A percentile compares a stretch with the other conserved stretches of the same genome.
Conservation (phyloP, 2,888 invertebrate species). For the Sialis lutaria region DNA sequence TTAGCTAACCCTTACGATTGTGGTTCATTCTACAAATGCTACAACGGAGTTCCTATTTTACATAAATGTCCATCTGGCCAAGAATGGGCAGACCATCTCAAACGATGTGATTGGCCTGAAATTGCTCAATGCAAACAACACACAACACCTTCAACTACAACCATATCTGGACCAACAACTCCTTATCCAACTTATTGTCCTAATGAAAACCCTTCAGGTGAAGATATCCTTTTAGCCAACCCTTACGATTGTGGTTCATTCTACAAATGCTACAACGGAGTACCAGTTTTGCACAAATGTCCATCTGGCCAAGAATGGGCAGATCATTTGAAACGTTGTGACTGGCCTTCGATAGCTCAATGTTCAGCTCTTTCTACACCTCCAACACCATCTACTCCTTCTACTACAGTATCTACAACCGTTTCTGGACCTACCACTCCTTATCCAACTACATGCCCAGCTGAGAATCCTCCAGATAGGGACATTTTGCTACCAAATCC, state of each 20-base stretch:
- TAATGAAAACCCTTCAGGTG: no score
- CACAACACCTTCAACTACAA: not conserved
- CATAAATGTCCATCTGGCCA: not conserved
- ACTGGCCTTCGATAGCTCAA: not conserved
- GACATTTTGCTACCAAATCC: not conserved
- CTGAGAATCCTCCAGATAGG: not conserved
- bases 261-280: not conserved
- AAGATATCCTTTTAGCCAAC: not conserved
- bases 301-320: not conserved
- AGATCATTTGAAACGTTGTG: not conserved
- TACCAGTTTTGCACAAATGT: not conserved
- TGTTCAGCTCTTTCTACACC: not conserved
- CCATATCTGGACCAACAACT: no score
- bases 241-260: not conserved
- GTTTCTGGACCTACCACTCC: not conserved
- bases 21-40: slow-evolving; percentile 1
- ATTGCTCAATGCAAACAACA: not conserved
- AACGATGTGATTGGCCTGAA: slow-evolving; percentile 1
- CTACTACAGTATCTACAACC: not conserved
- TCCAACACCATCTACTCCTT: not conserved
- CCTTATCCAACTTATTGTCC: no score
- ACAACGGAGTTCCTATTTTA: not conserved
- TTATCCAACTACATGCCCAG: not conserved
- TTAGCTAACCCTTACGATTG: not conserved
- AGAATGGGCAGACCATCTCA: not conserved